Evolutionary conservation across 2,113 vertebrate genomes (phyloP), one percentile per base, ranked within the genome.

Genomic region (Poeciliopsis retropinna): DNA sequence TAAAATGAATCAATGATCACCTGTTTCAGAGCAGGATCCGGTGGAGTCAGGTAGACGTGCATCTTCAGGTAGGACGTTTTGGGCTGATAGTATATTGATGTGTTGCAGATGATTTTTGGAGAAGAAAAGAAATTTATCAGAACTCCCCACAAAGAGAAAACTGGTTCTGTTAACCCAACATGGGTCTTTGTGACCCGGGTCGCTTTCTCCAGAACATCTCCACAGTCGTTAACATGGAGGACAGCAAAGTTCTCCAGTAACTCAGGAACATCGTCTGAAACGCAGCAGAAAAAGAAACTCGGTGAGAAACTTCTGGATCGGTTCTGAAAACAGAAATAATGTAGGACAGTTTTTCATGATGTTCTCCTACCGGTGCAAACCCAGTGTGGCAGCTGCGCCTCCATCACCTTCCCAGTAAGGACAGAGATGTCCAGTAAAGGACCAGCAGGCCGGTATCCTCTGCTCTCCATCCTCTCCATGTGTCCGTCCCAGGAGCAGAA

Each of bases 361-460:
- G 47, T 47, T 27, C 13, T 54, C 77, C 51, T 13, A 88, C 86
- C 69, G 2, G 51, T 65, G 70, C 65, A 76, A 75, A 85, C 27
- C 82, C 83, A 85, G 80, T 87, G 86, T 8, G 77, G 86, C 64
- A 87, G 62, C 28, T 80, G 44, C 19, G 85, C 78, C 65, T 67
- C 80, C 32, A 17, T 25, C 0, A 87, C 37, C 77, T 32, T 70
- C 30, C 86, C 86, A 61, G 41, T 9, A 30, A 13, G 61, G 17
- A 81, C 54, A 60, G 57, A 54, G 47, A 85, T 34, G 60, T 88
- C 69, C 11, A 88, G 78, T 1, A 88, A 44, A 10, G 86, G 77
- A 64, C 86, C 83, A 61, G 83, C 86, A 70, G 77, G 63, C 34
- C 63, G 54, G 75, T 70, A 85, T 1, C 57, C 13, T 0, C 27